Evolutionary conservation across 1,140 invertebrate species (phyloP), one percentile per base, ranked within the genome.

Genomic region (Druon quercuslanigerum): DNA sequence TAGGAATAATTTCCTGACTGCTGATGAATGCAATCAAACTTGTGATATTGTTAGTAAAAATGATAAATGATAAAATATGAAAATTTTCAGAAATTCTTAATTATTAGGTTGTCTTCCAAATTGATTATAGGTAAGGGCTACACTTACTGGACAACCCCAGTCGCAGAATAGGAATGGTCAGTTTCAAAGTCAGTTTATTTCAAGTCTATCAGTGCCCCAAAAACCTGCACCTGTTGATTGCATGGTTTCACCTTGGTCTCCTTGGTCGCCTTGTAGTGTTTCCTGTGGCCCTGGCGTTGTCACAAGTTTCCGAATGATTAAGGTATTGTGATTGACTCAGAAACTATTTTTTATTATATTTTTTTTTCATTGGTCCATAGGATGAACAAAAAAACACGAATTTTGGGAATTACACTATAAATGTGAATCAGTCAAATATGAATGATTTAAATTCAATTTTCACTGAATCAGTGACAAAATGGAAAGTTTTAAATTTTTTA

Each of bases 1-100:
- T 89, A 93, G 93, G 83, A 98, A 98, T 88, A 98, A 97, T 91
- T 98, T 98, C 91, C 91, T 95, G 73, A 95, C 94, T 3, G 92
- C 94, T 52, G 92, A 95, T 50, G 96, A 98, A 83, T 98, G 97
- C 86, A 93, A 92, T 57, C 92, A 92, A 77, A 94, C 94, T n/a
- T 98, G 97, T 82, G 87, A 90, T 8, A 88, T 93, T 20, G 90
- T 95, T 20, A 92, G 92, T 83, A 16, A 52, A 74, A 56, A 56
- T 56, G 1, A 56, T 17, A 17, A 56, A 19, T 56, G 7, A 56
- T 19, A 13, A 56, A 33, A 16, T 13, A 4, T 66, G 13, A 40
- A 40, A 16, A 8, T 40, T 16, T 13, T 40, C 0, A 20, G 11
- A 66, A 13, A 54, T n/a, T 54, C 51, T 54, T n/a, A 19, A 54